Evolutionary conservation across 1,140 invertebrate species (phyloP), one percentile per base, ranked within the genome.

Genomic region (Drosophila obscura): DNA sequence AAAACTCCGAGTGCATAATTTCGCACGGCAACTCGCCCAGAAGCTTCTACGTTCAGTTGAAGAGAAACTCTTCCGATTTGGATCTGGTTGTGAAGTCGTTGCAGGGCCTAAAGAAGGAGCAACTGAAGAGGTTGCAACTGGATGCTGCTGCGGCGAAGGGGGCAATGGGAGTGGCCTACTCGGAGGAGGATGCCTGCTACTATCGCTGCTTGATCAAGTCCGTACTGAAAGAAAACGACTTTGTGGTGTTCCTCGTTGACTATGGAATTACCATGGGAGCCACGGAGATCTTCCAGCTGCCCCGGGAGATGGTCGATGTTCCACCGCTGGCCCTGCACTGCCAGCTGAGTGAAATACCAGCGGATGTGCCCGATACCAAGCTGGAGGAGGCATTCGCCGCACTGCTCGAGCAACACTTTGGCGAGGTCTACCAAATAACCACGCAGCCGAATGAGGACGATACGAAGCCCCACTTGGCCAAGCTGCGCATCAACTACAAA

Each of bases 21-120:
- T 95, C 94, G 53, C 94, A 95, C 73, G 92, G 94, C 2, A 94
- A 94, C 78, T 95, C 95, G 0, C 94, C 94, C 0, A 93, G 93
- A 0, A 94, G 95, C 73, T 96, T 96, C 88, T 96, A 95, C 93
- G 93, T 96, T 24, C 95, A 96, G 78, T 81, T 94, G 15, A 94
- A 95, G 80, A 93, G 92, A 4, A 93, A 94, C 7, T 92, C 93
- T 0, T 67, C 90, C 0, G 93, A 94, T 24, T 78, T 96, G 44
- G 94, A 95, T 85, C 91, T 92, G 15, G 94, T 96, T 80, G 93
- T 93, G 1, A 92, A 94, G 15, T 92, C 93, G 4, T 91, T 96
- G 11, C 48, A 71, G 26, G 51, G 35, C 13, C 4, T 73, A 0
- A 35, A 58, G 0, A 59, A 26, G 2, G 92, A 92, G 1, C 13